phyloP scores from a whole-genome alignment of 2,797 vertebrate genomes.

The Gastrophryne carolinensis region DNA sequence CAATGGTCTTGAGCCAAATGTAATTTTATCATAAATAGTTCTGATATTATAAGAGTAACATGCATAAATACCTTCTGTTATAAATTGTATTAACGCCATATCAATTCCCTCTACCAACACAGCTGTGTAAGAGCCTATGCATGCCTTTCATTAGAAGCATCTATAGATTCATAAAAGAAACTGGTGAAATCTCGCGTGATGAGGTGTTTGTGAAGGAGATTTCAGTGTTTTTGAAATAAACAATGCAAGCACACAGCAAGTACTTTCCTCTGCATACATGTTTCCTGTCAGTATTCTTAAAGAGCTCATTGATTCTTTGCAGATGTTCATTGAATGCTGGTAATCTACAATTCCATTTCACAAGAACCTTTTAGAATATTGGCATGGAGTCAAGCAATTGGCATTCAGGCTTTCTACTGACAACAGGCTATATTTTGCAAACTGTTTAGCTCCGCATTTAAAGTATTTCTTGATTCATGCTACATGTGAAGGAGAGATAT shows the following conservation, averaged over 20 bases:
- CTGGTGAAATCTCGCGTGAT: neutral
- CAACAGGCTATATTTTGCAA: conserved; percentile 33
- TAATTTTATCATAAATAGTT: too few relatives aligned
- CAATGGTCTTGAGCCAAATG: too few relatives aligned
- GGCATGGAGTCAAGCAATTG: conserved; percentile 42
- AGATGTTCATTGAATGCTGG: conserved; percentile 48
- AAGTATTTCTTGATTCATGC: conserved; percentile 21
- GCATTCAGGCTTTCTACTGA: conserved; percentile 33
- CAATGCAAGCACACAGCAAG: conserved; percentile 33
- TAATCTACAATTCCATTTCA: conserved; percentile 49
- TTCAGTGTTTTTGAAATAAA: conserved; percentile 21
- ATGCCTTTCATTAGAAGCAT: neutral
- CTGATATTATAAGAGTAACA: too few relatives aligned
- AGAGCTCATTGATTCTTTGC: conserved; percentile 52
- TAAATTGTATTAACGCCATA: too few relatives aligned
- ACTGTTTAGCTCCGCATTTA: conserved; percentile 20
- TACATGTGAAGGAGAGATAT: conserved; percentile 19
- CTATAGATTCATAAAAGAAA: neutral
- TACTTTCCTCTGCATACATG: conserved; percentile 38
- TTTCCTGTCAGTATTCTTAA: conserved; percentile 47
- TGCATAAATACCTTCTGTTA: too few relatives aligned
- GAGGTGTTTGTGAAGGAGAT: neutral
- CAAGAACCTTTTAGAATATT: conserved; percentile 41
- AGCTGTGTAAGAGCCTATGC: neutral
- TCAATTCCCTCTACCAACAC: too few relatives aligned